Base-by-base conservation (phyloP, 2,888 invertebrate species). In the Amphipoea oculea region DNA sequence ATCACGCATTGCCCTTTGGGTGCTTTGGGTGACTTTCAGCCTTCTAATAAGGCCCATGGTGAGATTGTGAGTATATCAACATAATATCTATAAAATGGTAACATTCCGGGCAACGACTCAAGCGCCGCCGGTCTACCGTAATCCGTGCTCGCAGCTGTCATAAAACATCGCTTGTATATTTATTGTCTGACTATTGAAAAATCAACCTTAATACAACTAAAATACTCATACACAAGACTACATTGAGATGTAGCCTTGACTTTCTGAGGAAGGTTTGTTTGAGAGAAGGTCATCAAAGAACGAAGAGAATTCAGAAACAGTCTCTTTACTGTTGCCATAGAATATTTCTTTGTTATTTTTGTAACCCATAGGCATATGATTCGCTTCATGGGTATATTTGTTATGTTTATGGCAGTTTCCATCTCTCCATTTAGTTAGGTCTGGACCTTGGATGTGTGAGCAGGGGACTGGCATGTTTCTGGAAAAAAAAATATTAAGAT, bases 381-480 rank as follows among this genome's bases (percentile, higher is more conserved):
- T 86, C 1, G 79, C 76, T 65, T 88, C 87, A 5, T 87, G 75
- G 7, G 65, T 73, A 54, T 90, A 78, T 67, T 92, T 78, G 63
- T 67, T 57, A 4, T 77, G 63, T 54, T 84, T 88, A 7, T 90
- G 84, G 65, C 95, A 95, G 74, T 90, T 92, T 54, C 83, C 81
- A 74, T 95, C 95, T 40, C 89, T 89, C 95, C 95, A 95, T 84
- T 91, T 91, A 5, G 83, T 87, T 17, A 95, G 83, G 76, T 95
- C 94, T 0, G 90, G 83, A 5, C 93, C 91, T 20, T 87, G 86
- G 17, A 95, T 93, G 77, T 93, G 92, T 0, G 89, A 81, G 78
- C 95, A 95, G 0, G 93, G 92, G 0, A 93, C 86, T 2, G 92
- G 94, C 75, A 90, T 89, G 73, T 95, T 95, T 51, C 95, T 95